Evolutionary conservation across 2,797 vertebrate genomes (phyloP), one percentile per base, ranked within the genome.

Genomic region (Aphelocoma californica): DNA sequence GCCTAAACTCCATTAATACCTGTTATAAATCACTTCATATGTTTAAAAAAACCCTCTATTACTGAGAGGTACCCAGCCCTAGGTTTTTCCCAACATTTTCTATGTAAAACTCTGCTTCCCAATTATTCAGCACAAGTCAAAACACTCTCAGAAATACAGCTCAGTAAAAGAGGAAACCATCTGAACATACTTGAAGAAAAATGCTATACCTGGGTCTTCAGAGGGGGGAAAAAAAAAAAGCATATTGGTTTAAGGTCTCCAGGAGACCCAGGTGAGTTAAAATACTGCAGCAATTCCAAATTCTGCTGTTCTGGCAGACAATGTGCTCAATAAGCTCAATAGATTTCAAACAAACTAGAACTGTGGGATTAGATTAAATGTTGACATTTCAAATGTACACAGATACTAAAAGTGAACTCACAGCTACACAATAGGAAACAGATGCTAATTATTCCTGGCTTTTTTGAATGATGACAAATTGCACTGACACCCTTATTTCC

Each of bases 241-340:
- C 42, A 89, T n/a, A 50, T 19, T 54, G 44, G 8, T 47, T 79
- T 77, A 85, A 62, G 44, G 32, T 40, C 56, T 86, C 50, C 36
- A 44, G 50, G 18, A 50, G 36, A 45, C n/a, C 9, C 32, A 54
- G 18, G 2, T 38, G 24, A 75, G 75, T 23, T 24, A 38, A 56
- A 74, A 71, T 23, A 28, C 28, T 29, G 53, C 7, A 93, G 38
- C 17, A 94, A 31, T 69, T 29, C 42, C 61, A 66, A 45, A 54
- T 72, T 86, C 45, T 67, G 54, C 57, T 48, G 14, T 31, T 70
- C 31, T 14, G 29, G 5, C 34, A 79, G 50, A 47, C n/a, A 86
- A 32, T 1, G 5, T 0, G 1, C 71, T 81, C 50, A 61, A 61
- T 9, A 71, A 64, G 7, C n/a, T 53, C 38, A 80, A 15, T 0